phyloP scores from a whole-genome alignment of 2,113 vertebrate species.

The Melanotaenia duboulayi region DNA sequence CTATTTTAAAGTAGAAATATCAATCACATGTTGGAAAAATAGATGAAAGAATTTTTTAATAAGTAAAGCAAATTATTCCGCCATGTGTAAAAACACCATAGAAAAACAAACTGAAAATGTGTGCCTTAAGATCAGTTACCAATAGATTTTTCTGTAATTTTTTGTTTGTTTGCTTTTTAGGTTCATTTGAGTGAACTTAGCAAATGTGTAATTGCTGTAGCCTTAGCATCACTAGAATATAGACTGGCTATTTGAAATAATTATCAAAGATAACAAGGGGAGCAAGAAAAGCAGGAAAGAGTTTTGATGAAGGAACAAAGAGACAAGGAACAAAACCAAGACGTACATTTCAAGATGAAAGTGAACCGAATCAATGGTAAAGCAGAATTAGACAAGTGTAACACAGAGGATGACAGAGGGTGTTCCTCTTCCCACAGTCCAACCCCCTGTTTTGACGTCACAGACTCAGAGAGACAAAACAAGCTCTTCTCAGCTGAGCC shows the following conservation, averaged over 20 bases:
- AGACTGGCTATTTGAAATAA: no score
- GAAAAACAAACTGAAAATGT: no score
- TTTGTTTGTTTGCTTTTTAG: no score
- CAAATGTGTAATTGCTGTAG: no score
- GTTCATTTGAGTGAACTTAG: no score
- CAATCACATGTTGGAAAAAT: neutral
- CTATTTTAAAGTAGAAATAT: neutral
- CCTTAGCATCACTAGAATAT: no score
- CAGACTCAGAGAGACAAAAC: constrained; percentile 84
- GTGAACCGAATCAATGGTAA: constrained; percentile 18
- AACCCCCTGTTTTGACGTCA: constrained; percentile 83
- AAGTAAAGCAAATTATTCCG: neutral
- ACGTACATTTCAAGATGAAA: constrained; percentile 20
- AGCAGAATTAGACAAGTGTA: constrained; percentile 8
- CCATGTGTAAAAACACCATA: neutral
- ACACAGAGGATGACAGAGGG: constrained; percentile 42
- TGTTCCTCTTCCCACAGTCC: constrained; percentile 66
- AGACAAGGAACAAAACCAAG: neutral
- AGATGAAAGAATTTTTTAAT: neutral
- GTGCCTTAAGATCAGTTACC: neutral
- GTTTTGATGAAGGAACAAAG: neutral
- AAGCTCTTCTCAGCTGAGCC: constrained; percentile 76
- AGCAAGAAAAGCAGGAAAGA: constrained; percentile 9
- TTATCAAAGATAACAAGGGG: neutral
- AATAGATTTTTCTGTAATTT: no score